These are phyloP conservation scores for Poeciliopsis paucimaculata DNA, from an alignment of 2,797 vertebrate genomes.

Conservation along the genomic window DNA sequence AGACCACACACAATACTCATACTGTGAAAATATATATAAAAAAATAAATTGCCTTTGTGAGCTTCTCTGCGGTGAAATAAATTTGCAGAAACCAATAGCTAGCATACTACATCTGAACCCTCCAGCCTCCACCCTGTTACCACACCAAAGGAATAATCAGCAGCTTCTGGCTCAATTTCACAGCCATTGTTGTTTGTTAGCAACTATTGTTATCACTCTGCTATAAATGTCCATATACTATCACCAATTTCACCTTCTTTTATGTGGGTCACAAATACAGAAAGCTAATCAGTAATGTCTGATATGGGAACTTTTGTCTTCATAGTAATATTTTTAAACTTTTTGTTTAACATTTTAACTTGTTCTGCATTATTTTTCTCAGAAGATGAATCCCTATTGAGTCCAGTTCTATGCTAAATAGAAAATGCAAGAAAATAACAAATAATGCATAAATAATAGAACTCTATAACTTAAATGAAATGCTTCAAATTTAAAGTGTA, in stretches of 20 bases:
- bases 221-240: too few species aligned
- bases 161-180: conserved; percentile 3
- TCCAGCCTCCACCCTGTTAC: neutral
- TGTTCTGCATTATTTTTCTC: neutral
- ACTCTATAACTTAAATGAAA: neutral
- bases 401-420: conserved; percentile 28
- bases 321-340: neutral
- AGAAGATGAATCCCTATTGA: neutral
- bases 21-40: conserved; percentile 3
- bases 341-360: neutral
- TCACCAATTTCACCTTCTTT: neutral
- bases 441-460: neutral
- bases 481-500: neutral
- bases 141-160: neutral
- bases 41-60: conserved; percentile 3
- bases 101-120: neutral
- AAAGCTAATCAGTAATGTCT: neutral
- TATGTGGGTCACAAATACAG: neutral
- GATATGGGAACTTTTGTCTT: neutral
- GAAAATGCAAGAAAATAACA: conserved; percentile 4
- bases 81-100: conserved; percentile 14
- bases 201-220: neutral
- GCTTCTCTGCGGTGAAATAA: conserved; percentile 11
- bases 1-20: conserved; percentile 18
- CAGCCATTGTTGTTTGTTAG: neutral